Conservation (phyloP, 2,888 invertebrate genomes). For the Lithophane ornitopus region DNA sequence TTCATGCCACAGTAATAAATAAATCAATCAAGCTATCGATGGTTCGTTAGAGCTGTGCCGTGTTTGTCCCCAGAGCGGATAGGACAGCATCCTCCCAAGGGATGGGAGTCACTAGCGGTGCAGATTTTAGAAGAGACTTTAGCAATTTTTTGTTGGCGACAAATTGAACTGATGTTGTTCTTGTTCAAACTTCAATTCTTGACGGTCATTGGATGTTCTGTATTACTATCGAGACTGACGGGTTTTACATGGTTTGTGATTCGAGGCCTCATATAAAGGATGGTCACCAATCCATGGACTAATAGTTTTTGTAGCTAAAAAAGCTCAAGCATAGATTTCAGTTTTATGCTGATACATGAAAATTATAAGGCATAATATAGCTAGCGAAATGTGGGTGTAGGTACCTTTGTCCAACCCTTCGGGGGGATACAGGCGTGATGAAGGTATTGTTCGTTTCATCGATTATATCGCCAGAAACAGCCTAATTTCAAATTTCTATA, state of each 20-base stretch:
- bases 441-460: not conserved
- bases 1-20: slow-evolving; percentile 52
- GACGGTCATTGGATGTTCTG: no score
- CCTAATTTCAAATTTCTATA: slow-evolving; percentile 6
- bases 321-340: no score
- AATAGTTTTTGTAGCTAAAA: no score
- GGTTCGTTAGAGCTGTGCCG: slow-evolving; percentile 53
- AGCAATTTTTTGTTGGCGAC: slow-evolving; percentile 1
- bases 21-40: slow-evolving; percentile 52
- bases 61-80: slow-evolving; percentile 41
- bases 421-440: no score
- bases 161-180: slow-evolving; percentile 11
- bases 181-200: not conserved
- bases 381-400: no score
- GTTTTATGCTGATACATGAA: no score
- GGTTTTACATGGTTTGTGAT: no score
- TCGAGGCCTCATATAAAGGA: no score
- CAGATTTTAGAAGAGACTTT: slow-evolving; percentile 42
- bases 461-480: slow-evolving; percentile 10
- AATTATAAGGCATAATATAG: no score
- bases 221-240: no score
- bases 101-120: slow-evolving; percentile 32
- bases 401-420: no score
- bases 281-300: no score
- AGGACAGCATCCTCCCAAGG: slow-evolving; percentile 51